Base-by-base conservation (phyloP, 2,888 invertebrate species). In the Pantelozetes paolii region DNA sequence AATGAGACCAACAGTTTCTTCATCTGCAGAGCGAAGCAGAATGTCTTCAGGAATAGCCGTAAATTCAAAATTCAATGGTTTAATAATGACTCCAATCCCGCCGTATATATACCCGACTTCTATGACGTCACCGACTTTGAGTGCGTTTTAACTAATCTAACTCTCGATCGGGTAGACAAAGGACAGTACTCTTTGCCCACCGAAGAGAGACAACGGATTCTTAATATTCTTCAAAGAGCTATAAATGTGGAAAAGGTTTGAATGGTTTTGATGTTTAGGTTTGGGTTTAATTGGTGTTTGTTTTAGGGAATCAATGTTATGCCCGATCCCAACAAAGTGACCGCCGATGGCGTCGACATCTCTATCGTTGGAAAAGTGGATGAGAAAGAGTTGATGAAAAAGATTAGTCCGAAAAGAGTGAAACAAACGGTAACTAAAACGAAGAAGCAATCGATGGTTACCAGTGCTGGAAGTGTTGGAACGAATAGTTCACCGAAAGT, bases 21-120 rank as follows among this genome's bases (percentile, higher is more conserved):
- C 82, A 87, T 94, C 75, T 94, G 94, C 82, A 92, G 94, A 82
- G 88, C 92, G 0, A 88, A 90, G 84, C 93, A 94, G 84, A 94
- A 94, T 82, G 90, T 94, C 75, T 92, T 91, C 83, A 90, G 90
- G 81, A 88, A 88, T 70, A 91, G 92, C 42, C 87, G 89, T 75
- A 89, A 89, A 82, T 92, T 94, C 81, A 89, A 89, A 81, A 94
- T 94, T 79, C 89, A 92, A 80, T 94, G 94, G 94, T 84, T 94
- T 71, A 80, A 79, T 69, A 75, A 81, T 64, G 80, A 80, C 70
- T 78, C 80, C 71, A 79, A 80, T n/a, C 80, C 82, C 11, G 78
- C 80, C 82, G 87, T 90, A 1, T 94, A 92, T 84, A 89, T 89
- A 76, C 91, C 92, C 0, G 94, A 94, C 84, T 94, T 93, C 83